A percentile compares a stretch with the other conserved stretches of the same genome.
phyloP scores from a whole-genome alignment of 2,797 vertebrate species.

The Enteromius radiatus region DNA sequence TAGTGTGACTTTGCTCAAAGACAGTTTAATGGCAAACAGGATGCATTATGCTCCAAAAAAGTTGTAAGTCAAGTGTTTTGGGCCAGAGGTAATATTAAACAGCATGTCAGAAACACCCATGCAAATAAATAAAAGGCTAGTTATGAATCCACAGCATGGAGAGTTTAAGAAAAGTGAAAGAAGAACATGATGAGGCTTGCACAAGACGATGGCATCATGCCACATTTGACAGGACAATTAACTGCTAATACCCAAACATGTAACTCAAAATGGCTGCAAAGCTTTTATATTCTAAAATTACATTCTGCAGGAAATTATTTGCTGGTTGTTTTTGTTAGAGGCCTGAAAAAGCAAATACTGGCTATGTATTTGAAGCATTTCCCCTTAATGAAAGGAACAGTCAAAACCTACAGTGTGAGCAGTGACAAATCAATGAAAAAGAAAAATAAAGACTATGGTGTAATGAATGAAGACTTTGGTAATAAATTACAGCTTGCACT shows the following conservation, averaged over 20 bases:
- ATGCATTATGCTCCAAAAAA: constrained; percentile 10
- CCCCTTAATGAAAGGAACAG: constrained; percentile 1
- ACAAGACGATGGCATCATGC: constrained; percentile 32
- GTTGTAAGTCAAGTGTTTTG: neutral
- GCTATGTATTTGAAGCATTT: neutral
- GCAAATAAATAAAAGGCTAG: constrained; percentile 8
- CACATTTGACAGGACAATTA: constrained; percentile 34
- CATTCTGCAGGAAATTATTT: neutral
- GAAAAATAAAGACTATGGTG: neutral
- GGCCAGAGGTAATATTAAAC: constrained; percentile 19
- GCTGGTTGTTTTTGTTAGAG: neutral
- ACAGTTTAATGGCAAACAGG: constrained; percentile 9
- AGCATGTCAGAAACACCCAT: constrained; percentile 11
- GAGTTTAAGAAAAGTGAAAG: neutral
- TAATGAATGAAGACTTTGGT: neutral
- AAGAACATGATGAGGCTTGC: constrained; percentile 17
- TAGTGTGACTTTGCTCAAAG: neutral
- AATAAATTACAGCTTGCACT: neutral
- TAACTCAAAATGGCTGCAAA: constrained; percentile 18
- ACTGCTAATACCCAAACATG: constrained; percentile 30
- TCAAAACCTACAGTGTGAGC: neutral
- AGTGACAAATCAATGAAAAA: neutral
- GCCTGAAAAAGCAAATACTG: neutral
- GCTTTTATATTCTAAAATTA: neutral
- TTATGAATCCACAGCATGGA: neutral